Base-by-base conservation (phyloP, 2,888 invertebrate genomes). In the Orthosia cruda region DNA sequence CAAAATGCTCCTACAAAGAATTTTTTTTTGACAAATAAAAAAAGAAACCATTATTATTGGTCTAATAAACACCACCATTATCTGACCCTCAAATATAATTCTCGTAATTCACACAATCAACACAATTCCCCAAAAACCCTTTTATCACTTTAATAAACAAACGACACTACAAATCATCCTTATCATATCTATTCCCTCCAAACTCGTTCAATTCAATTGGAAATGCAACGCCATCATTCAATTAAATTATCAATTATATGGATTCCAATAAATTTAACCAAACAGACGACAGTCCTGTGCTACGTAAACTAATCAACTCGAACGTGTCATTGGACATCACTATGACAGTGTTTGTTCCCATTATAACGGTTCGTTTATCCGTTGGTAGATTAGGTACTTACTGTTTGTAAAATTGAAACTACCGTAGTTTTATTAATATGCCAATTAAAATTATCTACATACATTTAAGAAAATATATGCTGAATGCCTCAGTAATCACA, bases 171-270 rank as follows among this genome's bases (percentile, higher is more conserved):
- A 79, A 73, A 80, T 81, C 70, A 74, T 70, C 84, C 76, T 82
- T 76, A 76, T 76, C 65, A 76, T 75, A 66, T 20, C 45, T 26
- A 61, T 77, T 78, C 57, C 69, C 54, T 79, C 54, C 58, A 13
- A 65, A 74, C 74, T 84, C 61, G 59, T 65, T 75, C 76, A 70
- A 81, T 81, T 70, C 67, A 78, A 83, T 74, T 81, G 71, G 71
- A 85, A 84, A 84, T 75, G 74, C 74, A 77, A 58, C 54, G 69
- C 74, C 69, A 79, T 80, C 73, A 77, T 80, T 77, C 77, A 82
- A 86, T 84, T 86, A 86, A 74, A 86, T 84, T 84, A 86, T 73
- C 85, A 82, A 80, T 84, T 84, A 77, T 67, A 86, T 84, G 76
- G 82, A 82, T 74, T 84, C 80, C 74, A 80, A 80, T 84, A 80